Conservation (phyloP, 53 echinoderm and acorn worm species). For the Paracentrotus lividus region DNA sequence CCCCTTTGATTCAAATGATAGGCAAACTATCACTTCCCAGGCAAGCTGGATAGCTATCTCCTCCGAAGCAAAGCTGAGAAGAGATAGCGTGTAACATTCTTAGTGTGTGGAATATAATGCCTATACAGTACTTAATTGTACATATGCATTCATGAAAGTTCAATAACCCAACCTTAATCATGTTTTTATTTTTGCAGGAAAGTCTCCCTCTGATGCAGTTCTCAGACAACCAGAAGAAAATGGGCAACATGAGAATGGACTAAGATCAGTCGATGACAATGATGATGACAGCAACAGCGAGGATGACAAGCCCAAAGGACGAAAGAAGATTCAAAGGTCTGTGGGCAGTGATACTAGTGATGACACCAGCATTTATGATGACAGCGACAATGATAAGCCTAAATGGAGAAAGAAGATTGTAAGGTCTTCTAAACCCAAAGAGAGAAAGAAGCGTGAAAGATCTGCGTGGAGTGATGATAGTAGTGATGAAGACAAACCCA, state of each 20-base stretch:
- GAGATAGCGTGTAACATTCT: too few relatives aligned
- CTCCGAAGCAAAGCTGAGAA: too few relatives aligned
- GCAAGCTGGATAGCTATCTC: too few relatives aligned
- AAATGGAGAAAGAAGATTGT: constrained; percentile 41
- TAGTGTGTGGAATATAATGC: too few relatives aligned
- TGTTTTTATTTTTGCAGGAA: neutral
- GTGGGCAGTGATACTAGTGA: constrained; percentile 58
- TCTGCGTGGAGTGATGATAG: neutral
- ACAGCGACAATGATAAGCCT: constrained; percentile 30
- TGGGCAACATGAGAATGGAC: too few relatives aligned
- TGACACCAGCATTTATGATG: too few relatives aligned
- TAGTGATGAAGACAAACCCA: neutral
- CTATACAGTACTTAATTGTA: neutral
- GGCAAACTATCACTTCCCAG: too few relatives aligned
- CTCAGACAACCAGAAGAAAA: neutral
- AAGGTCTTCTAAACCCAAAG: neutral
- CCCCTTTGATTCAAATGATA: too few relatives aligned
- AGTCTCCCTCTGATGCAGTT: neutral
- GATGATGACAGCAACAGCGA: constrained; percentile 23
- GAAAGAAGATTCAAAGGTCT: constrained; percentile 38
- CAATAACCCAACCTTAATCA: neutral
- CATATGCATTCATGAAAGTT: neutral
- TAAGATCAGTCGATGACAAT: neutral
- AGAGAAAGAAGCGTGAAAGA: constrained; percentile 44
- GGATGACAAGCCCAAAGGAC: constrained; percentile 19